Base-by-base conservation (phyloP, 2,113 vertebrate genomes). In the Toxotes chatareus region DNA sequence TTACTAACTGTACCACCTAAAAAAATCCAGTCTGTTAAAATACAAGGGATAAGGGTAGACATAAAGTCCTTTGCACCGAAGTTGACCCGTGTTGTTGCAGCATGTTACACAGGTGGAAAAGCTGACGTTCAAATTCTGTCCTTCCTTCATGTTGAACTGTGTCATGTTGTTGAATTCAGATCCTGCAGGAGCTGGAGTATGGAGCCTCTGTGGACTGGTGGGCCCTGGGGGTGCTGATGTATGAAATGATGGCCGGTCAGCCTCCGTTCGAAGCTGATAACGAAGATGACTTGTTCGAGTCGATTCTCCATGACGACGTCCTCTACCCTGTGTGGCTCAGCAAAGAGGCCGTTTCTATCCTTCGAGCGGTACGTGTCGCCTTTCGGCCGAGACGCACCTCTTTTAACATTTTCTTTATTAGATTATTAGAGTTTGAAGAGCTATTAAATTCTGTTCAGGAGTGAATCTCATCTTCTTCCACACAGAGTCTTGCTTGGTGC, bases 241-340 rank as follows among this genome's bases (percentile, higher is more conserved):
- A 99, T 0, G 98, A 99, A 95, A 99, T 99, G 98, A 99, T 99
- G 98, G 98, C 98, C 1, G 98, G 98, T 3, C 98, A 99, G 80
- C 98, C 98, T 27, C 98, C 98, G 14, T 99, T 99, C 5, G 98
- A 99, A 87, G 98, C 98, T 0, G 98, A 99, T 86, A 99, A 99
- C 1, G 98, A 99, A 90, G 98, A 99, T 7, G 98, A 99, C 92
- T 93, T 99, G 86, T 99, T 99, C 59, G 98, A 99, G 91, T 99
- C 98, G 68, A 99, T 99, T 82, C 97, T 99, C 77, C 98, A 99
- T 0, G 98, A 99, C 0, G 98, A 99, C n/a, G 98, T 99, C 11
- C 95, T 99, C 8, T 99, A 99, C 90, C 98, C 98, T 0, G 98
- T 99, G 62, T 99, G 98, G 98, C 97, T 99, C 85, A 99, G 98